Evolutionary conservation across 2,888 invertebrate genomes (phyloP).

Genomic region (Drosophila peninsularis): DNA sequence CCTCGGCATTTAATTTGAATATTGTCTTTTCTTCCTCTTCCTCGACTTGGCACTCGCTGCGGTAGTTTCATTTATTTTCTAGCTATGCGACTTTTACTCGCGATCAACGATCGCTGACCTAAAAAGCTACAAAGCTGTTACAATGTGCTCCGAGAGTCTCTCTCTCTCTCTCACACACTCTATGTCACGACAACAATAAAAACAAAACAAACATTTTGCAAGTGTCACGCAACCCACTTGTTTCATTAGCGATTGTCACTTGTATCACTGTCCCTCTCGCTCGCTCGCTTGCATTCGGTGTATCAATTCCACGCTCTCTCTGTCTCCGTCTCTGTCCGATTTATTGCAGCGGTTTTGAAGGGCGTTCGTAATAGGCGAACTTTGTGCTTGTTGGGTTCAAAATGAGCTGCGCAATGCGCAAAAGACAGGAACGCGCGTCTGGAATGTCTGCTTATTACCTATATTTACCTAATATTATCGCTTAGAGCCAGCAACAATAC

Average conservation of each 20-base stretch:
- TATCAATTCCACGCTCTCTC: slow-evolving; percentile 7
- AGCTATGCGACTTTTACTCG: slow-evolving; percentile 73
- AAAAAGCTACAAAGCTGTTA: slow-evolving; percentile 72
- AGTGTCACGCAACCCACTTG: slow-evolving; percentile 67
- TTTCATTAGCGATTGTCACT: slow-evolving; percentile 52
- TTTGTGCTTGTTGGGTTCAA: slow-evolving; percentile 12
- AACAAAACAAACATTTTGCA: slow-evolving; percentile 57
- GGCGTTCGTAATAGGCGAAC: slow-evolving; percentile 43
- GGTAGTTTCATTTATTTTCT: slow-evolving; percentile 60
- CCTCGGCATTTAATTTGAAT: slow-evolving; percentile 63
- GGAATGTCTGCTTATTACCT: slow-evolving; percentile 25
- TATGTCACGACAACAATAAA: slow-evolving; percentile 26
- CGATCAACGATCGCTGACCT: slow-evolving; percentile 69
- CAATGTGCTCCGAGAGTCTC: slow-evolving; percentile 57
- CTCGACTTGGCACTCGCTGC: slow-evolving; percentile 56
- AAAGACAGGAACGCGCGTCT: slow-evolving; percentile 20
- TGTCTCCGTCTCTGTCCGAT: slow-evolving; percentile 7
- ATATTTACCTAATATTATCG: slow-evolving; percentile 34
- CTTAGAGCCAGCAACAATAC: slow-evolving; percentile 23
- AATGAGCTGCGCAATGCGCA: slow-evolving; percentile 39
- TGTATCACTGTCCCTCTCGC: not conserved
- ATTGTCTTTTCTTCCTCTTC: slow-evolving; percentile 50
- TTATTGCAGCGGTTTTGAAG: slow-evolving; percentile 57
- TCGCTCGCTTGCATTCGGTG: not conserved
- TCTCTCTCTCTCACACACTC: slow-evolving; percentile 34